phyloP scores from a whole-genome alignment of 2,797 vertebrate genomes.

The Otolemur crassicaudatus region DNA sequence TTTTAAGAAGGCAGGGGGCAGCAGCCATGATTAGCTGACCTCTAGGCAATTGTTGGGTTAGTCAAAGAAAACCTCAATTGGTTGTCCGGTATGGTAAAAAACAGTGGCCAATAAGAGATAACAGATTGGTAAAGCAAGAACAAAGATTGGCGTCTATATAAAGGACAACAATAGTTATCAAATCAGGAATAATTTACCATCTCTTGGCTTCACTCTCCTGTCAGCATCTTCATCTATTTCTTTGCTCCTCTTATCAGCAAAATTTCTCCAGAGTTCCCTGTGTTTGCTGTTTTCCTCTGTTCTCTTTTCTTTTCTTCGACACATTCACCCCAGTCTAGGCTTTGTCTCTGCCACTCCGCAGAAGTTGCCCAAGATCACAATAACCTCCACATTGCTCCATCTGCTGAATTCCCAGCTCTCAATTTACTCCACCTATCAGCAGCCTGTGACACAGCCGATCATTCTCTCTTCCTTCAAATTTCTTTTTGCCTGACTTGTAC shows the following conservation, averaged over 20 bases:
- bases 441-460: background rate
- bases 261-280: background rate
- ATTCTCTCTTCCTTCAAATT: background rate
- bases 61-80: background rate
- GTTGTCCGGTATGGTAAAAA: background rate
- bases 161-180: background rate
- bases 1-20: background rate
- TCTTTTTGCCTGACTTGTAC: background rate
- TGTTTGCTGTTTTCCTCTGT: background rate
- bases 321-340: background rate
- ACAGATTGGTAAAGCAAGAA: background rate
- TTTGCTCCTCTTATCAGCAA: background rate
- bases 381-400: background rate
- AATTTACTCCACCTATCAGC: background rate
- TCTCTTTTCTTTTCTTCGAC: background rate
- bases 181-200: background rate
- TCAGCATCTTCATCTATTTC: background rate
- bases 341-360: background rate
- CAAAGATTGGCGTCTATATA: background rate
- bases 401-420: background rate
- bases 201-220: background rate
- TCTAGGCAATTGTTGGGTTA: background rate
- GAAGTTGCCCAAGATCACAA: background rate
- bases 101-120: background rate
- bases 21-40: background rate